Conservation (phyloP, 2,113 vertebrate genomes). For the Sterrhoptilus dennistouni region DNA sequence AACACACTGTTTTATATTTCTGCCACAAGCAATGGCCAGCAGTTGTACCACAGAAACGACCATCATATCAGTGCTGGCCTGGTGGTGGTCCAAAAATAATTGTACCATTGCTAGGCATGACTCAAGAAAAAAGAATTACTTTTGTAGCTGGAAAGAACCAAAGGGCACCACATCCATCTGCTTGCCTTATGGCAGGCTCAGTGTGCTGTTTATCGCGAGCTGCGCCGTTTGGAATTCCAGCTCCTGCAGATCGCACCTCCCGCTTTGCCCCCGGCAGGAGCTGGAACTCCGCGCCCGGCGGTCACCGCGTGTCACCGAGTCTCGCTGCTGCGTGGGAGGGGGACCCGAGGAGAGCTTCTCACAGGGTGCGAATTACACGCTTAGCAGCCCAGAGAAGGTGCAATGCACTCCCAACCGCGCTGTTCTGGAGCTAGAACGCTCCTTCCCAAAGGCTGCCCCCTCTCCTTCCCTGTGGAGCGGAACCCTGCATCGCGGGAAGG, state of each 20-base stretch:
- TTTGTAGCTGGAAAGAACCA: background rate
- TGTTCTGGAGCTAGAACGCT: background rate
- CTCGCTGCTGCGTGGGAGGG: background rate
- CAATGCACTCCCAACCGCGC: background rate
- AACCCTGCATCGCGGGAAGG: rapidly evolving
- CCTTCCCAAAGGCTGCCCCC: background rate
- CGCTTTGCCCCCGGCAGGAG: background rate
- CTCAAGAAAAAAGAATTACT: background rate
- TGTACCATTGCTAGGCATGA: background rate
- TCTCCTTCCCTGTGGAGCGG: background rate
- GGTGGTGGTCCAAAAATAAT: slow-evolving; percentile 32
- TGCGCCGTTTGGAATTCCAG: background rate
- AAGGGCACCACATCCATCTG: slow-evolving; percentile 31
- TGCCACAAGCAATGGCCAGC: background rate
- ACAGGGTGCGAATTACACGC: background rate
- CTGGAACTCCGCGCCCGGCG: background rate
- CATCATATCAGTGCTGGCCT: background rate
- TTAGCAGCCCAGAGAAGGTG: background rate
- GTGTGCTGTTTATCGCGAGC: background rate
- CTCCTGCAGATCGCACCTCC: background rate
- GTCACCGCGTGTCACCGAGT: background rate
- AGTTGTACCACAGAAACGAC: background rate
- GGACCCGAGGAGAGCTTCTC: background rate
- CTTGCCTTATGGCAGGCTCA: slow-evolving; percentile 18
- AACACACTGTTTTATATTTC: background rate